Evolutionary conservation across 2,113 vertebrate species (phyloP), one percentile per base, ranked within the genome.

Genomic region (Leucoraja erinaceus): DNA sequence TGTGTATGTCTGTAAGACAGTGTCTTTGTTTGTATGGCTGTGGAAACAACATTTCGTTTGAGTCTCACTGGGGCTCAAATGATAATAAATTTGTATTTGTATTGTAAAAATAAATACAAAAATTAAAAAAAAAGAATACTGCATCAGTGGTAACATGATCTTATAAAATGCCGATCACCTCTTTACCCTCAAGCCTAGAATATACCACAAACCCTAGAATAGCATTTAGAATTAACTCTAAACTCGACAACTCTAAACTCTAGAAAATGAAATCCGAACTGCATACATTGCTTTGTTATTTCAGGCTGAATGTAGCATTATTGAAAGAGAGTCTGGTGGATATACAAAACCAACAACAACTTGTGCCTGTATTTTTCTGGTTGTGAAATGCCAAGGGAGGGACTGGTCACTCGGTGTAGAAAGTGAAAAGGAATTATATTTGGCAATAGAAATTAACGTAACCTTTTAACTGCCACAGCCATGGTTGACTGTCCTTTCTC

Each of bases 391-490:
- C 72, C 95, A 95, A 95, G 95, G 96, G 94, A 96, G 96, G 96
- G 95, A 96, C 95, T 95, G 95, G 25, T 72, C 56, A 70, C 20
- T 91, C 66, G 25, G 68, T 6, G 8, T 11, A 72, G 90, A 96
- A 95, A 96, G 95, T 96, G 95, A 96, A 96, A 96, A 94, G 95
- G 95, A 95, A 95, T 95, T 96, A 96, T 96, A 47, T 97, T 96
- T 97, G 96, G 97, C 97, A 97, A 97, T 96, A 96, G 96, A 96
- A 97, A 97, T 97, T 96, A 96, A 96, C 96, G 96, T 97, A 97
- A 96, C 96, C 97, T 97, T 96, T 97, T 96, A 96, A 97, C 95
- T 96, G 97, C 94, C 68, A 95, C 96, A 96, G 96, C 96, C 97
- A 97, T 96, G 97, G 97, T 96, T 97, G 96, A 96, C 96, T 97